Percentiles rank a stretch among this genome's conserved stretches.
Evolutionary conservation across 2,888 invertebrate genomes (phyloP).

Genomic region (Liodrosophila aerea): DNA sequence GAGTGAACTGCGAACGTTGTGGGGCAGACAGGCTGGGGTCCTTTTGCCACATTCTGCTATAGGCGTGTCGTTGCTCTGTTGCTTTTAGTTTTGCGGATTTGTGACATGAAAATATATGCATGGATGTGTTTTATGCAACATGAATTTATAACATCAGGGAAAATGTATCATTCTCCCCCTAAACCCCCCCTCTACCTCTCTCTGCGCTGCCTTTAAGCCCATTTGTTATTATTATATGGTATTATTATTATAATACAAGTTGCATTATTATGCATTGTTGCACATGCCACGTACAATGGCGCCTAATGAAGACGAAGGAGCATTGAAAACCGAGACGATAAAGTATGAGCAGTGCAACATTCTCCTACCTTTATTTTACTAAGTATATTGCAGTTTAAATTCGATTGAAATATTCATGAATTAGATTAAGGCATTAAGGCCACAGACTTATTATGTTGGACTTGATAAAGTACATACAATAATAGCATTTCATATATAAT

Average conservation of each 20-base stretch:
- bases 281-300: not conserved
- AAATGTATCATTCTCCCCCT: conserved; percentile 45
- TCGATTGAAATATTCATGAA: too few relatives aligned
- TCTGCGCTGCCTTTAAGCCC: conserved; percentile 46
- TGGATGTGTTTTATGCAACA: conserved; percentile 45
- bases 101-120: conserved; percentile 58
- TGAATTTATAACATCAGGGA: conserved; percentile 49
- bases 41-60: conserved; percentile 33
- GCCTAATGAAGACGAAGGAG: too few relatives aligned
- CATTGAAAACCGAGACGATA: not conserved
- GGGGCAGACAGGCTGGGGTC: conserved; percentile 9
- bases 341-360: too few relatives aligned
- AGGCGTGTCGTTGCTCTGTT: conserved; percentile 35
- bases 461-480: too few relatives aligned
- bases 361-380: too few relatives aligned
- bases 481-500: too few relatives aligned
- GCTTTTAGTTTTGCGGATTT: conserved; percentile 45
- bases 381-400: too few relatives aligned
- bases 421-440: too few relatives aligned
- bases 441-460: too few relatives aligned
- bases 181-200: not conserved
- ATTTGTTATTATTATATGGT: conserved; percentile 52
- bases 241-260: conserved; percentile 35
- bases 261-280: conserved; percentile 44
- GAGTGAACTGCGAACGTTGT: not conserved